phyloP scores from a whole-genome alignment of 2,888 invertebrate species.

The Ormia ochracea region DNA sequence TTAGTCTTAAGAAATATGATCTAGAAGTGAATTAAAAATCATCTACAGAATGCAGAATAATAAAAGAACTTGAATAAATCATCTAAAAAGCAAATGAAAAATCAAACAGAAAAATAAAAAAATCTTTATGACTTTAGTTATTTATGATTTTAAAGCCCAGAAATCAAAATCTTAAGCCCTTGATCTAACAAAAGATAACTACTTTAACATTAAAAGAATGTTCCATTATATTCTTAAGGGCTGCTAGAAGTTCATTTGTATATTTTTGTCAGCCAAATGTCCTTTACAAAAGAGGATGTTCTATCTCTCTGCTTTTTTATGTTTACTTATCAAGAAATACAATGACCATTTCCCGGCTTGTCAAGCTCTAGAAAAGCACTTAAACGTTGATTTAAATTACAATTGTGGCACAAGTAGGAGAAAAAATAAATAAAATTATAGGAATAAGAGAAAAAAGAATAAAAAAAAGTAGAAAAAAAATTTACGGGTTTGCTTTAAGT shows the following conservation, averaged over 20 bases:
- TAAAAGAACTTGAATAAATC: neutral
- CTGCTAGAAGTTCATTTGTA: neutral
- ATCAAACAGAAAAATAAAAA: neutral
- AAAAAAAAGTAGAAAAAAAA: neutral
- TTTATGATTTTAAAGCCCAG: constrained; percentile 35
- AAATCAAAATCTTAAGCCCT: constrained; percentile 6
- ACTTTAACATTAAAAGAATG: constrained; percentile 23
- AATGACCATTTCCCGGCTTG: constrained; percentile 44
- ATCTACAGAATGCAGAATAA: neutral
- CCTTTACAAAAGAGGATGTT: neutral
- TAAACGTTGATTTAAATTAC: constrained; percentile 56
- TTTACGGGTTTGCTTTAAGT: constrained; percentile 30
- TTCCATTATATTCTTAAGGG: constrained; percentile 13
- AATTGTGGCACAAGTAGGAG: constrained; percentile 22
- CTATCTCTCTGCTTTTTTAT: neutral
- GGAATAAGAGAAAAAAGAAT: neutral
- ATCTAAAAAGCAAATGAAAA: neutral
- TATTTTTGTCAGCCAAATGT: neutral
- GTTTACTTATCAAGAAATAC: constrained; percentile 5
- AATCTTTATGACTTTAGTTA: neutral
- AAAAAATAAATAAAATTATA: neutral
- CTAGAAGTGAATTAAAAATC: neutral
- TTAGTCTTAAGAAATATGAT: neutral
- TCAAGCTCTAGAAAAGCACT: constrained; percentile 47
- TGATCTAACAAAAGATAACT: constrained; percentile 26